Base-by-base conservation (phyloP, 2,797 vertebrate genomes). In the Myotis vivesi region DNA sequence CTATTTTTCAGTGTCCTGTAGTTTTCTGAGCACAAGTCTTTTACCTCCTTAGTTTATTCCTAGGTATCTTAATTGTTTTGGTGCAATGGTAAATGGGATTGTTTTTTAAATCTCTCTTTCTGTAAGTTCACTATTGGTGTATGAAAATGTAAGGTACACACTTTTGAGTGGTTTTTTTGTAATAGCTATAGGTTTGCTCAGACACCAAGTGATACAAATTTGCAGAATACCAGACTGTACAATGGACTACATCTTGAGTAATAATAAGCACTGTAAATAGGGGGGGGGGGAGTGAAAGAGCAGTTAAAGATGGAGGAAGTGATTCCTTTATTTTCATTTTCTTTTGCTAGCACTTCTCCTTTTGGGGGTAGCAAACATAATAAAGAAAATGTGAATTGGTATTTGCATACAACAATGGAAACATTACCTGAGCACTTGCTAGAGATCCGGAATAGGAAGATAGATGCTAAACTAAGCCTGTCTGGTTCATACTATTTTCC, bases 291-390 rank as follows among this genome's bases (percentile, higher is more conserved):
- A 33, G 13, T 87, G 33, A 90, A 92, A 88, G 33, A 85, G 12
- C 59, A 76, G 30, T 86, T 95, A 86, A 77, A 96, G 55, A 80
- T 38, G 86, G 51, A 94, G 71, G 79, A 95, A 91, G 83, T 92
- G 33, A 90, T 76, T 94, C 77, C 64, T 79, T 77, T 92, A 81
- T 72, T 80, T 93, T 92, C 91, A 80, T 92, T 95, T 94, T 88
- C 76, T 77, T 93, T 92, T 91, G 51, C 53, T 83, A 77, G 64
- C 10, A 94, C 49, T 93, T 96, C 69, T 81, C 28, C 72, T 93
- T 87, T 87, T 89, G 59, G 94, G 51, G 57, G 19, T 75, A 83
- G 53, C 25, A 69, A 95, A 94, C 91, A 71, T 69, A 86, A 38
- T 33, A 33, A 87, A 87, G 49, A 38, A 88, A 33, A 44, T 83